Base-by-base conservation (phyloP, 2,888 invertebrate genomes). In the Dichetophora obliterata region DNA sequence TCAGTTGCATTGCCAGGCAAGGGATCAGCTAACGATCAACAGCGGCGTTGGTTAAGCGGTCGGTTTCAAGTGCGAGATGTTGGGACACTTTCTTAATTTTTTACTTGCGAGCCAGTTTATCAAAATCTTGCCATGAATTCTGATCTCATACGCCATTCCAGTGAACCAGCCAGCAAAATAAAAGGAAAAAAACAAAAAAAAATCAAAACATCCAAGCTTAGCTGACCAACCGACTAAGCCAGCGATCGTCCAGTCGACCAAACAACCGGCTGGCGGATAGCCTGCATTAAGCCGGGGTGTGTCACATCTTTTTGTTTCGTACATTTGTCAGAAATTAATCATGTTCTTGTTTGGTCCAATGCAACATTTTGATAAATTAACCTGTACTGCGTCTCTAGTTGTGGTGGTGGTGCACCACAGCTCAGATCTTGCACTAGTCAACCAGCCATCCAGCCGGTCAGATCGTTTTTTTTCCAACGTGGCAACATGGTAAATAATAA, bases 321-420 rank as follows among this genome's bases (percentile, higher is more conserved):
- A 70, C 77, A 88, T 89, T 88, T 88, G 89, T 87, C 88, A 88
- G 85, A 86, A 80, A 88, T 88, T 88, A 88, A 88, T 88, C 88
- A 88, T 87, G 88, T 83, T 86, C 86, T 86, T 86, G 85, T 79
- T 79, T 79, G 71, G 61, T 73, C 72, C 76, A 75, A 75, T 72
- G 75, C 81, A 82, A 80, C 82, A 83, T 84, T 85, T 85, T 85
- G 84, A 85, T 79, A 85, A 85, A 85, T 86, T 82, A 81, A 79
- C 84, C 83, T 80, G 80, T 77, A 77, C 76, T 37, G 59, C 22
- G 61, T 70, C 27, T 27, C 27, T 8, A 8, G 34, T 63, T 24
- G n/a, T 31, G n/a, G 63, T 27, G 24, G 59, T 27, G 14, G 61
- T 27, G 19, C 22, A 16, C 1, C 54, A 16, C 19, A 54, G 27